phyloP scores from a whole-genome alignment of 2,797 vertebrate species.

The Myotis findleyi region DNA sequence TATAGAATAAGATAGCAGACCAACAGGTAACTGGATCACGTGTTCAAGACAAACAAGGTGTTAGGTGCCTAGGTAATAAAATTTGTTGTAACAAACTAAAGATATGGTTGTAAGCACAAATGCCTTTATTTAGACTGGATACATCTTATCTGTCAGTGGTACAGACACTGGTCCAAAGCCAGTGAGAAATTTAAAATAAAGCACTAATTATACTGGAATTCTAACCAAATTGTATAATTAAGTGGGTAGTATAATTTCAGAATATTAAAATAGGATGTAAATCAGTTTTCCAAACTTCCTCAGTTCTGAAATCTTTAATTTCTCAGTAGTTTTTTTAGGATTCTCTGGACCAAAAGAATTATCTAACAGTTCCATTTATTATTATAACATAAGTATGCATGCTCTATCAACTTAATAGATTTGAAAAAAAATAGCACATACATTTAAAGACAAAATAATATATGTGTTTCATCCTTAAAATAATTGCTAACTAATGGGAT shows the following conservation, averaged over 20 bases:
- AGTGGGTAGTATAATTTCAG: background rate
- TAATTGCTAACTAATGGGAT: background rate
- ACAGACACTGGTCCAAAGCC: background rate
- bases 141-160: background rate
- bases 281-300: background rate
- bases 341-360: background rate
- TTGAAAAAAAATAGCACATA: background rate
- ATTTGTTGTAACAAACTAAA: background rate
- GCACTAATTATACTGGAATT: background rate
- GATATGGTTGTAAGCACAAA: background rate
- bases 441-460: background rate
- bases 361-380: background rate
- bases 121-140: background rate
- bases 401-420: background rate
- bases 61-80: background rate
- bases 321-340: conserved; percentile 9
- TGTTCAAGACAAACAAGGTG: background rate
- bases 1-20: background rate
- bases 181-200: conserved; percentile 33
- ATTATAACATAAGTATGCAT: background rate
- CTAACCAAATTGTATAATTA: background rate
- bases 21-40: background rate
- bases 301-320: background rate
- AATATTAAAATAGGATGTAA: background rate
- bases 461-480: conserved; percentile 17